Evolutionary conservation across 2,113 vertebrate genomes (phyloP).

Genomic region (Crotalus viridis): DNA sequence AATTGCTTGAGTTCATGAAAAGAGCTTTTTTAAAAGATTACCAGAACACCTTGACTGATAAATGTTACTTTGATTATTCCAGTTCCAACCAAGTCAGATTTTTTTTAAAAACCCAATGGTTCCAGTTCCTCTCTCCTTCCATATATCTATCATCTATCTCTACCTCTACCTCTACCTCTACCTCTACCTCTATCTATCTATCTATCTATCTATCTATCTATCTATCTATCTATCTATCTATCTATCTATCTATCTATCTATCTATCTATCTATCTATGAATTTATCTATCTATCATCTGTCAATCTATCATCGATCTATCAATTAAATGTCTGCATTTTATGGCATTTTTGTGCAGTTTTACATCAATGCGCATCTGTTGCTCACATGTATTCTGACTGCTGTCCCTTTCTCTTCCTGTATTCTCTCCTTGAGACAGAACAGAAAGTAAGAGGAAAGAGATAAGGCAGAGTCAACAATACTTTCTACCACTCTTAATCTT

Average conservation of each 20-base stretch:
- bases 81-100: not conserved
- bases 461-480: constrained; percentile 60
- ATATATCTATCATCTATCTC: not conserved
- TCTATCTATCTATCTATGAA: not conserved
- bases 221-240: not conserved
- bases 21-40: not conserved
- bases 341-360: constrained; percentile 12
- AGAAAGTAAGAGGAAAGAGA: constrained; percentile 39
- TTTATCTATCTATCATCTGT: not conserved
- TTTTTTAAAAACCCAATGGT: too few species aligned
- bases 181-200: not conserved
- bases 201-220: not conserved
- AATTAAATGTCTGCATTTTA: not conserved
- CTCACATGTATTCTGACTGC: constrained; percentile 43
- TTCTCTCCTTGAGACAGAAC: constrained; percentile 19
- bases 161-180: too few species aligned
- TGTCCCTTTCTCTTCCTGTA: not conserved
- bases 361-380: constrained; percentile 7
- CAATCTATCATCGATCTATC: not conserved
- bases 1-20: not conserved
- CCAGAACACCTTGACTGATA: not conserved
- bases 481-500: constrained; percentile 56
- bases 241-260: not conserved
- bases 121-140: too few species aligned
- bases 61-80: not conserved